Base-by-base conservation (phyloP, 2,888 invertebrate species). In the Sylvicola cinctus region DNA sequence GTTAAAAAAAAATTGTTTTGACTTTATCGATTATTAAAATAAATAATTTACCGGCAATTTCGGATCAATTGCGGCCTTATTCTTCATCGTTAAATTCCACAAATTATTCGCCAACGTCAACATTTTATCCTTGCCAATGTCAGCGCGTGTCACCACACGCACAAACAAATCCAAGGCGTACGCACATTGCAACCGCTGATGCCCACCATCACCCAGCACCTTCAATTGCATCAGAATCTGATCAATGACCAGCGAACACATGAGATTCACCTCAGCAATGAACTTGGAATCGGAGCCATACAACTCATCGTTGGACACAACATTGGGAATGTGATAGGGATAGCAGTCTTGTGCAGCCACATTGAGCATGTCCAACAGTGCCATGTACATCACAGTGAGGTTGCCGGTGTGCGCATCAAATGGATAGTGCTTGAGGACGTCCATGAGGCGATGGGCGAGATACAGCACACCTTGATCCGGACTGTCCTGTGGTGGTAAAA, bases 231-330 rank as follows among this genome's bases (percentile, higher is more conserved):
- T 58, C 4, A 87, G 54, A 39, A 88, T 61, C 54, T 85, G 78
- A 43, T 80, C 77, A 26, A 88, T 62, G 35, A 90, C 63, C 41
- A 77, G 70, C 0, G 72, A 68, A 40, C 77, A 74, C 50, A 84
- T 71, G 48, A 69, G 72, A 46, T 83, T 74, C 2, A 91, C 64
- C 54, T 84, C 83, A 3, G 62, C 60, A 33, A 90, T 61, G 52
- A 87, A 93, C 55, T 87, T 84, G 11, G 73, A 68, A 58, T 91
- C 90, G 10, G 76, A 73, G 6, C 91, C 91, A 51, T 93, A 95
- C 28, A 95, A 60, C 37, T 76, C 68, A 55, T 95, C 91, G 52
- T 95, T 95, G 3, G 91, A 88, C 48, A 91, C 77, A 39, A 93
- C 81, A 62, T 73, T 75, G 42, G 80, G 78, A 36, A 91, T 70